Evolutionary conservation across 2,888 invertebrate genomes (phyloP).

Genomic region (Rhingia campestris): DNA sequence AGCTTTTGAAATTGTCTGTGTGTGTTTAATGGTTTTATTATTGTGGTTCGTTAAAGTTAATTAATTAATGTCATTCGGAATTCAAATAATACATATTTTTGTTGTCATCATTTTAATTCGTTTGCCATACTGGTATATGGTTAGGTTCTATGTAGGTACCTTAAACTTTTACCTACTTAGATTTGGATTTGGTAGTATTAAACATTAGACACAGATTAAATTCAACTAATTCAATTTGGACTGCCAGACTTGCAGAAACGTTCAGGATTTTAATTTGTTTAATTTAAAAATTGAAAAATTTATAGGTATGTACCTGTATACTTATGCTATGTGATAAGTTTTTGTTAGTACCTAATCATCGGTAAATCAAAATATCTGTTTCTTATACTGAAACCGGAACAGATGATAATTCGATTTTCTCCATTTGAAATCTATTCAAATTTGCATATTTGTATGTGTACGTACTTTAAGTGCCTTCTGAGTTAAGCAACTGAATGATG

Average conservation of each 20-base stretch:
- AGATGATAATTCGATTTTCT: conserved; percentile 7
- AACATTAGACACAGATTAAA: too few species aligned
- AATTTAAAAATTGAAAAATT: too few species aligned
- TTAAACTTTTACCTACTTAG: not conserved
- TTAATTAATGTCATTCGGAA: not conserved
- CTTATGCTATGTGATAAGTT: too few species aligned
- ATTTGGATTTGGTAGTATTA: too few species aligned
- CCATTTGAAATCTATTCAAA: not conserved
- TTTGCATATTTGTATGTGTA: conserved; percentile 12
- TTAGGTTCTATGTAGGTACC: not conserved
- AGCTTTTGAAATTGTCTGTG: conserved; percentile 21
- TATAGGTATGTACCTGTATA: too few species aligned
- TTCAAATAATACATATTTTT: not conserved
- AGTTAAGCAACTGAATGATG: conserved; percentile 35
- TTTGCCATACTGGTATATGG: not conserved
- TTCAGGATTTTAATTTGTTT: too few species aligned
- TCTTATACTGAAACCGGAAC: not conserved
- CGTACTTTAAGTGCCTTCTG: conserved; percentile 18
- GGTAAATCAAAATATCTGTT: not conserved
- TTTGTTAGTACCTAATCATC: too few species aligned
- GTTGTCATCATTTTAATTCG: too few species aligned
- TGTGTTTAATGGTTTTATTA: conserved; percentile 2
- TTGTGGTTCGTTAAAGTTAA: too few species aligned
- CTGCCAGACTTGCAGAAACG: too few species aligned
- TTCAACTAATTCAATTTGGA: too few species aligned